These are phyloP conservation scores for Stylophora pistillata DNA, from an alignment of 64 coral and sea anemone genomes.

Conservation along the genomic window DNA sequence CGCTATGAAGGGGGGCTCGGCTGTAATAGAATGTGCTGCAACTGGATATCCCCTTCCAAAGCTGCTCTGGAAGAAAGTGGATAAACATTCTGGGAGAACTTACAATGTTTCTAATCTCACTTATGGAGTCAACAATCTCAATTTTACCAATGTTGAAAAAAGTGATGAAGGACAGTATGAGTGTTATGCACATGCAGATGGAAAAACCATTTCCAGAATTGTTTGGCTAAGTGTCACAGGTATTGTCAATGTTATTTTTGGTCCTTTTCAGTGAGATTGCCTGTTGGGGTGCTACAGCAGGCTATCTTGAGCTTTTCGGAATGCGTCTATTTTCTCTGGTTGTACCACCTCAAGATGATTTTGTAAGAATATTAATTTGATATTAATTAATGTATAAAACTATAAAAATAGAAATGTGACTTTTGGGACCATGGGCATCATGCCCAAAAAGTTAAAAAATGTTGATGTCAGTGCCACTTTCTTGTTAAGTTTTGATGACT, in stretches of 20 bases:
- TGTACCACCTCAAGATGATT: too few relatives aligned
- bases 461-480: too few relatives aligned
- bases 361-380: too few relatives aligned
- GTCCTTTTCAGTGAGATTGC: too few relatives aligned
- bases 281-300: too few relatives aligned
- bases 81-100: not conserved
- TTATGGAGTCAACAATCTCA: slow-evolving; percentile 60
- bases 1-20: slow-evolving; percentile 29
- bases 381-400: too few relatives aligned
- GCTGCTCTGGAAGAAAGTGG: slow-evolving; percentile 75
- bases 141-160: slow-evolving; percentile 28
- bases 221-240: slow-evolving; percentile 81
- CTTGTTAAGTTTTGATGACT: too few relatives aligned
- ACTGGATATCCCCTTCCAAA: slow-evolving; percentile 70
- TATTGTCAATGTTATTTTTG: not conserved
- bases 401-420: too few relatives aligned
- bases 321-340: too few relatives aligned
- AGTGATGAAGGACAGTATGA: slow-evolving; percentile 74
- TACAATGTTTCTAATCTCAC: not conserved
- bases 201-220: slow-evolving; percentile 68
- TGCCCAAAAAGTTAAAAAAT: too few relatives aligned
- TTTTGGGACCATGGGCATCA: too few relatives aligned
- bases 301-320: too few relatives aligned
- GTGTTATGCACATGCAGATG: slow-evolving; percentile 61
- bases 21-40: slow-evolving; percentile 75